A percentile compares a stretch with the other conserved stretches of the same genome.
Evolutionary conservation across 2,113 vertebrate genomes (phyloP).

Genomic region (Laterallus jamaicensis): DNA sequence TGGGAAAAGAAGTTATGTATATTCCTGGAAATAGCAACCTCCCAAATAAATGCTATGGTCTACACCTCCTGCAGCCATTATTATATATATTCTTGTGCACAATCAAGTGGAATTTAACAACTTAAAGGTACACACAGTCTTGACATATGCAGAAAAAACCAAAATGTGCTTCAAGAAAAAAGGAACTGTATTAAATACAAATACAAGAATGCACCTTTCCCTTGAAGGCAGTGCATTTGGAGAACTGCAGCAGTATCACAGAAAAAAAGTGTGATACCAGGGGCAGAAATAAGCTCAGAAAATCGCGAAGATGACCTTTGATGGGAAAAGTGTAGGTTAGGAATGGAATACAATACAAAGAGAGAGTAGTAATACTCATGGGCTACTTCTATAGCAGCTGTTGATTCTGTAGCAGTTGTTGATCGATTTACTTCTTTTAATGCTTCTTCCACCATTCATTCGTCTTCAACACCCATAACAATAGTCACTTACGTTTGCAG

Average conservation of each 20-base stretch:
- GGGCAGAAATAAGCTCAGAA: neutral
- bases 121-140: neutral
- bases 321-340: neutral
- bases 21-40: neutral
- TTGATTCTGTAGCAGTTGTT: neutral
- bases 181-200: neutral
- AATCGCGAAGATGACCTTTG: neutral
- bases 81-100: neutral
- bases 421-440: neutral
- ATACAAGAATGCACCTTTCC: neutral
- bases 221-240: neutral
- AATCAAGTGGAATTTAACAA: neutral
- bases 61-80: neutral
- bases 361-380: neutral
- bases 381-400: neutral
- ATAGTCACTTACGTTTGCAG: slow-evolving; percentile 81
- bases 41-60: neutral
- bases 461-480: fast-evolving
- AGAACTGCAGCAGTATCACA: neutral
- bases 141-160: neutral
- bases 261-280: neutral
- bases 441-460: neutral
- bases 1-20: neutral
- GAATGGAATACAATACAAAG: neutral
- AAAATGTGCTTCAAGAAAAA: neutral